phyloP scores from a whole-genome alignment of 2,113 vertebrate genomes.

The Serinus canaria region DNA sequence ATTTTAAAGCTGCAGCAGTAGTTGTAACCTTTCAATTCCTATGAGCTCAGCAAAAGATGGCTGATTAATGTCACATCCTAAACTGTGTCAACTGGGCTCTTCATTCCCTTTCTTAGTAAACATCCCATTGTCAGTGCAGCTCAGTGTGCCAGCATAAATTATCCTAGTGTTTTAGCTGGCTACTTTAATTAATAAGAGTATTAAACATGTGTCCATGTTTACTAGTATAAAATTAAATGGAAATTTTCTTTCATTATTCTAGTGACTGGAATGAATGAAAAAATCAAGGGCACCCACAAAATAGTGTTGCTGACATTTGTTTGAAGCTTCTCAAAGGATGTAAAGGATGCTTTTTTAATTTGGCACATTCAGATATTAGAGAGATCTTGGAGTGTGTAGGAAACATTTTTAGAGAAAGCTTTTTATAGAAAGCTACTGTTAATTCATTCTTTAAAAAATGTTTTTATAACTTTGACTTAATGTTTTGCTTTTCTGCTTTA shows the following conservation, averaged over 20 bases:
- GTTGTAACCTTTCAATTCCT: constrained; percentile 57
- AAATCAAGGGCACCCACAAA: neutral
- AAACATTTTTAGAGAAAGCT: neutral
- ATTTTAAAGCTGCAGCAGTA: neutral
- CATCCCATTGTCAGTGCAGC: neutral
- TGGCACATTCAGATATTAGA: neutral
- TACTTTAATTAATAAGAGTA: neutral
- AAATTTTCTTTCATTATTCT: neutral
- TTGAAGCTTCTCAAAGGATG: neutral
- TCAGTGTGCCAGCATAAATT: constrained; percentile 4
- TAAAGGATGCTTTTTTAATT: neutral
- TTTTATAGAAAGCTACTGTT: neutral
- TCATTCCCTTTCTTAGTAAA: constrained; percentile 28
- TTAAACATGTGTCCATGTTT: neutral
- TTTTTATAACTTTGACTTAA: neutral
- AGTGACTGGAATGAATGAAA: neutral
- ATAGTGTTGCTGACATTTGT: neutral
- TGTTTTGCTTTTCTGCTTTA: neutral
- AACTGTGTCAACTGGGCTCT: constrained; percentile 1
- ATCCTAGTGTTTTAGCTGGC: neutral
- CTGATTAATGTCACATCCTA: constrained; percentile 44
- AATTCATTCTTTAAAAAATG: neutral
- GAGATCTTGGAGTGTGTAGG: neutral
- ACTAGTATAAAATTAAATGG: neutral
- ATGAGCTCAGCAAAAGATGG: constrained; percentile 48